Evolutionary conservation across 2,888 invertebrate genomes (phyloP), one percentile per base, ranked within the genome.

Genomic region (Cyclophora albipunctata): DNA sequence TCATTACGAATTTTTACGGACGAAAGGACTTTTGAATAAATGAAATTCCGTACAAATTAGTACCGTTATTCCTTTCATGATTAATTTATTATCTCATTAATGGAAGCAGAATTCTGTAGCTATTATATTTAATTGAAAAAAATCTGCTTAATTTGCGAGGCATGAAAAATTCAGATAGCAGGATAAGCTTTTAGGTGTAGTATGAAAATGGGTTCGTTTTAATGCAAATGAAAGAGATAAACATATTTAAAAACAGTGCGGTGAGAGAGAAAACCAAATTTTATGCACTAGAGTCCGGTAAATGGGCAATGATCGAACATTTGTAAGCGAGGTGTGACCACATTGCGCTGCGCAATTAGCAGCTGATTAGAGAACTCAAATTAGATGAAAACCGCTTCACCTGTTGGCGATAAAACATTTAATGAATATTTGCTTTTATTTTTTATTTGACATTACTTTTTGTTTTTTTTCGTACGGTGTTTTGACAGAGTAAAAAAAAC

Each of bases 291-390:
- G 5, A 34, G 33, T 43, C 5, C 34, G 34, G 20, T 43, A 43
- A 43, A 43, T 43, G 34, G 43, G 43, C 43, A 43, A 43, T 43
- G 43, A 34, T 43, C 43, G 34, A 7, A 34, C 43, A 43, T 43
- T 43, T 43, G 43, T 48, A 47, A 45, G 44, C 35, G 20, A 35
- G 43, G 37, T 34, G 46, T n/a, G 45, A 52, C 52, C 54, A 45
- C 54, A 54, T 45, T 42, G 34, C 45, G 47, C 40, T 7, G 33
- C 46, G 48, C 46, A 55, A 55, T 55, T 45, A 55, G 52, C 52
- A 52, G 46, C 52, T 55, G 54, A 55, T 55, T 55, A 55, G 54
- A 55, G 54, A 50, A 46, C 34, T 49, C 40, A 4, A 48, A 50
- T 42, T 50, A 34, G 37, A 47, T 42, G 45, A 20, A 7, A 37